Evolutionary conservation across 2,797 vertebrate species (phyloP).

Genomic region (Emys orbicularis): DNA sequence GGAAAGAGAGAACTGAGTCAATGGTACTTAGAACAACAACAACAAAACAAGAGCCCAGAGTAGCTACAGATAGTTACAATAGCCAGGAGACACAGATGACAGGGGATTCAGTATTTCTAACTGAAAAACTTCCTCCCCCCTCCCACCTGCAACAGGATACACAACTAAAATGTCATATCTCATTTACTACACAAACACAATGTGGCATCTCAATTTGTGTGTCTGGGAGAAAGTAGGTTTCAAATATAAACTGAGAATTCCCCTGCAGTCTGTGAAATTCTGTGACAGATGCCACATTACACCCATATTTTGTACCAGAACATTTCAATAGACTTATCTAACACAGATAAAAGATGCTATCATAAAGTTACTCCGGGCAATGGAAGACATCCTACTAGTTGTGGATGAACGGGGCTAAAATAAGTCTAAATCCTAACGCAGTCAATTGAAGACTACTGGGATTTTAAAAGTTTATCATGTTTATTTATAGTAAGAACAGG

Average conservation of each 20-base stretch:
- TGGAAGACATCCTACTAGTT: not conserved
- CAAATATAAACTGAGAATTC: not conserved
- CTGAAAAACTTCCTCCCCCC: not conserved
- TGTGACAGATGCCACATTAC: not conserved
- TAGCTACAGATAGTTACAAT: fast-evolving
- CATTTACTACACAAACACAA: conserved; percentile 7
- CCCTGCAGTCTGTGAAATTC: not conserved
- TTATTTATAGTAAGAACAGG: not conserved
- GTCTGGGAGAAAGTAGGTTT: not conserved
- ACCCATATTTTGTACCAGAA: not conserved
- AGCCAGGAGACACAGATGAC: not conserved
- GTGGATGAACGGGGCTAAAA: not conserved
- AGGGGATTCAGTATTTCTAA: not conserved
- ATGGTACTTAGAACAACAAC: not conserved
- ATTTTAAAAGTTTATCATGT: conserved; percentile 30
- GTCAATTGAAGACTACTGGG: not conserved
- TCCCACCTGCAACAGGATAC: not conserved
- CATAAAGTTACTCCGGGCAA: conserved; percentile 3
- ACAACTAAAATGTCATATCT: not conserved
- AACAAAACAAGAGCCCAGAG: not conserved
- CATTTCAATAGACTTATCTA: not conserved
- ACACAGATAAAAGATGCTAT: not conserved
- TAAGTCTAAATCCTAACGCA: not conserved
- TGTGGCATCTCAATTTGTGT: not conserved
- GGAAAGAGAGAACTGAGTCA: conserved; percentile 20